These are phyloP conservation scores for Myocastor coypus DNA, from an alignment of 2,113 vertebrate genomes.

Conservation along the genomic window DNA sequence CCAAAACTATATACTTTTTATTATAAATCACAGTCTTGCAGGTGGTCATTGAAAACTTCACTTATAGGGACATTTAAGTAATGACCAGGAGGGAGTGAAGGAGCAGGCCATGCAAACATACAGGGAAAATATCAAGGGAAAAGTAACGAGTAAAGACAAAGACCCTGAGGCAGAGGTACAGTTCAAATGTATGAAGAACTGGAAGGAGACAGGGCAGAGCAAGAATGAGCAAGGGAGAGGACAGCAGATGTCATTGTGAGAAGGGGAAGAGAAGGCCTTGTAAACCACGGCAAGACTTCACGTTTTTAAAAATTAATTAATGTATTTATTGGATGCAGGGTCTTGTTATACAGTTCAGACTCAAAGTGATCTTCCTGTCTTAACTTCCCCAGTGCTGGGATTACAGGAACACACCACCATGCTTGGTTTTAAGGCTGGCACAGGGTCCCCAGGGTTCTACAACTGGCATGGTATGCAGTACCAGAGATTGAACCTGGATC, in stretches of 20 bases:
- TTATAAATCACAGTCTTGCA: not conserved
- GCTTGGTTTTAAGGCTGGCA: too few species aligned
- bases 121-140: too few species aligned
- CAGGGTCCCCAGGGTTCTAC: too few species aligned
- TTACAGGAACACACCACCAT: too few species aligned
- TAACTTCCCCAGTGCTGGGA: too few species aligned
- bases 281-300: not conserved
- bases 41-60: not conserved
- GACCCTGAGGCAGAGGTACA: not conserved
- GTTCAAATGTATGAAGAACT: not conserved
- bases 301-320: too few species aligned
- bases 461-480: too few species aligned
- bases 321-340: too few species aligned
- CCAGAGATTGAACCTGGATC: too few species aligned
- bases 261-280: not conserved
- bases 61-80: not conserved
- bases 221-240: not conserved
- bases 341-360: too few species aligned
- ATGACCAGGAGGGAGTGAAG: not conserved
- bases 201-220: not conserved
- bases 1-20: not conserved
- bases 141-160: not conserved
- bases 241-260: not conserved
- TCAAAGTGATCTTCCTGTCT: too few species aligned
- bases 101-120: not conserved